Evolutionary conservation across 2,797 vertebrate species (phyloP), one percentile per base, ranked within the genome.

Genomic region (Cossypha polioptera): DNA sequence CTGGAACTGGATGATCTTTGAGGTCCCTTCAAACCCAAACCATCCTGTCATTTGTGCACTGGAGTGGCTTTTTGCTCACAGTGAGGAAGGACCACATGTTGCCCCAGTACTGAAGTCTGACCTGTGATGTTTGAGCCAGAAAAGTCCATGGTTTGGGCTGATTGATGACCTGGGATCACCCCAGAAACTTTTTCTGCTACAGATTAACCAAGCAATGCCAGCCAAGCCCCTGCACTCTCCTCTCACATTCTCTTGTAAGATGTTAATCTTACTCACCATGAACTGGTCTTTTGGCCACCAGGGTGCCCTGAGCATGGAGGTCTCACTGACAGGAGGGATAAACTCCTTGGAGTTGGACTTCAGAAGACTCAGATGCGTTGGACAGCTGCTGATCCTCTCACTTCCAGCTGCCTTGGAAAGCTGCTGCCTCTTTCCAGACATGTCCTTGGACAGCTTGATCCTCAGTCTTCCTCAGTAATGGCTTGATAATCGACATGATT

Each of bases 131-230:
- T 16, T 26, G 55, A 74, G 36, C 43, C 55, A 90, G 21, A 18
- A 36, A 19, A 20, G 33, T 4, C 38, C 51, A 69, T 38, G 38
- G 13, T 14, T 7, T 43, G 24, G n/a, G 7, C 31, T 45, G 45
- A 45, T 45, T 45, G 35, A 9, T 76, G 51, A 7, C 24, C 40
- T 16, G 51, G 36, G 13, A 55, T 36, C 45, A 38, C 5, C 8
- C 21, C 29, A 71, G n/a, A 9, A 71, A 11, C 12, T 33, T 18
- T 5, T 26, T 13, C 20, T 59, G 40, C 50, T 63, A 1, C 10
- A 77, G 22, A 29, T 3, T 10, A n/a, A 7, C 35, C 1, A 0
- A 10, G 20, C 45, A 74, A 6, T 6, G 28, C 19, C n/a, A 15
- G 29, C 11, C 40, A 59, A 36, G 22, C 9, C 47, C 6, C 67